Evolutionary conservation across 2,113 vertebrate species (phyloP), one percentile per base, ranked within the genome.

Genomic region (Mesitornis unicolor): DNA sequence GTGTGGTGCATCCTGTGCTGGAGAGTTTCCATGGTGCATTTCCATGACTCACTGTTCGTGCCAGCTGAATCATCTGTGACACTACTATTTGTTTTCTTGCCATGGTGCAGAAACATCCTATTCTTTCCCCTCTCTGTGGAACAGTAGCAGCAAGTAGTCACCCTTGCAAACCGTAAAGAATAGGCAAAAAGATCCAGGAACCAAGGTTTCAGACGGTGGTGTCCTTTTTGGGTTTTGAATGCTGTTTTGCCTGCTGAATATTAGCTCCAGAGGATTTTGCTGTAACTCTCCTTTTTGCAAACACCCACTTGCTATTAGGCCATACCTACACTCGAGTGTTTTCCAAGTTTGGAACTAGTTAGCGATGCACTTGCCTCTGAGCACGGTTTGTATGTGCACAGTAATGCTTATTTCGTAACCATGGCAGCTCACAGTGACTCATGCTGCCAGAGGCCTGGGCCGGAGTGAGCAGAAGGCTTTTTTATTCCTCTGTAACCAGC

Each of bases 381-480:
- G 93, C 91, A 31, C 84, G 95, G 84, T 95, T 93, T 90, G 86
- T 78, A 87, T 89, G 73, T 33, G 91, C 93, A 84, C 95, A 75
- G 91, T 45, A 95, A 95, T 93, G 50, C 93, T 70, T 33, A 70
- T 75, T 95, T 87, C 5, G 85, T 96, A 90, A 96, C 96, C 95
- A 96, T 96, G 93, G 95, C 92, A 95, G 93, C 96, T 93, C 57
- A 1, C 87, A 17, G 63, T 95, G 95, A 96, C 90, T 97, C 96
- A 96, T 57, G 7, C 87, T 81, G 95, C 96, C 95, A 92, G 82
- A 88, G 96, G 92, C 95, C 90, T 80, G 48, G n/a, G 88, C 85
- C 15, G 11, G 96, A 94, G 84, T 87, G 90, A 95, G 90, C 93
- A 88, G 76, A 18, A 38, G 57, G 75, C 76, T 45, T 48, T 65